Evolutionary conservation across 2,888 invertebrate species (phyloP).

Genomic region (Tenthredo mesomela): DNA sequence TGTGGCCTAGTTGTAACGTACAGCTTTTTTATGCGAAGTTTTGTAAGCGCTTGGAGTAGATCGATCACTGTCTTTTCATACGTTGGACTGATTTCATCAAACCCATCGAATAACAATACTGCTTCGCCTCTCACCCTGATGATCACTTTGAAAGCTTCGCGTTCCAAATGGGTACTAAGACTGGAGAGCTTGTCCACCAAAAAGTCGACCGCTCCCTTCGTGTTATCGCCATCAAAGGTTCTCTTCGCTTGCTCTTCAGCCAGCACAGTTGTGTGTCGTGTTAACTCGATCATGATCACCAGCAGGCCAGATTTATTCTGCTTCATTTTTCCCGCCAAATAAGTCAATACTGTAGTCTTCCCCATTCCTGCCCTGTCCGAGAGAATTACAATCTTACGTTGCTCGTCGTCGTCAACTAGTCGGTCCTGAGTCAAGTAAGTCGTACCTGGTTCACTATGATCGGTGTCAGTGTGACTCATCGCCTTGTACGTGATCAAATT

Average conservation of each 20-base stretch:
- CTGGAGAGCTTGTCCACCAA: background rate
- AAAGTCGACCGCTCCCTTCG: background rate
- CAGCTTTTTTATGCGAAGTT: background rate
- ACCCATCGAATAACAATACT: background rate
- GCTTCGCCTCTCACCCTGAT: background rate
- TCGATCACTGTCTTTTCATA: background rate
- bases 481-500: background rate
- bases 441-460: background rate
- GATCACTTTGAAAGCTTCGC: background rate
- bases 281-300: conserved; percentile 2
- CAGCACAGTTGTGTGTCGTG: background rate
- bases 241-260: background rate
- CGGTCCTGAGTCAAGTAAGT: background rate
- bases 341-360: background rate
- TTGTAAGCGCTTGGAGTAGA: background rate
- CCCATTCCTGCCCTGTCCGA: conserved; percentile 16
- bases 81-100: background rate
- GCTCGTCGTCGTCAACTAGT: background rate
- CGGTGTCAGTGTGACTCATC: background rate
- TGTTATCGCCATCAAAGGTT: background rate
- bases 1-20: background rate
- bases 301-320: background rate
- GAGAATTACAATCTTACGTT: background rate
- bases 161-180: background rate
- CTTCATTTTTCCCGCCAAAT: background rate